Evolutionary conservation across 2,888 invertebrate species (phyloP), one percentile per base, ranked within the genome.

Genomic region (Parthenolecanium corni): DNA sequence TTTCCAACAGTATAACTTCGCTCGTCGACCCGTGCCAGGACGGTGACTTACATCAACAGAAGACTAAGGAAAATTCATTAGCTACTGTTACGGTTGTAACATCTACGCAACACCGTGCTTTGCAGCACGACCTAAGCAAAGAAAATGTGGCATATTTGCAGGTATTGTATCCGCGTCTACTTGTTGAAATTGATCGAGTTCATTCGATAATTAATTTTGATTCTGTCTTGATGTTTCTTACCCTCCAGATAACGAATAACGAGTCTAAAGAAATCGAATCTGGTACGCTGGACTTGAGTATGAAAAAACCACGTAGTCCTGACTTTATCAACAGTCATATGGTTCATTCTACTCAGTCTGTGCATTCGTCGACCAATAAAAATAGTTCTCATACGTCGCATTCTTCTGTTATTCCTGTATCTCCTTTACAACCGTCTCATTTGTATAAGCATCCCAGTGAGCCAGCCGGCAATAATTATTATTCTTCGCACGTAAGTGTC

Each of bases 281-380:
- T 2, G 79, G 80, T 66, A 86, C 85, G 0, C 75, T 88, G 0
- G 87, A 89, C 71, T 75, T 88, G 67, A 86, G 86, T 70, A 83
- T 87, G 64, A 87, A 86, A 73, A 84, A 84, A 68, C 83, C 83
- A 2, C 73, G 83, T 44, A 63, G 52, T 53, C 52, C 63, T 46
- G 53, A 52, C 24, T 52, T 44, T 21, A 23, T 56, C 18, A 65
- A 49, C 44, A 66, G 65, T 62, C 57, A 64, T 52, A 31, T 65
- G 54, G 54, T 62, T 12, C 65, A 64, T 58, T 46, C 42, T 31
- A 23, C 65, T 11, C 66, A 64, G 23, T 44, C 65, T 2, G 51
- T 61, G 38, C 57, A 63, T 25, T 65, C 49, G 5, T 20, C 21
- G 14, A 49, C n/a, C 49, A 49, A 21, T 49, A 58, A 58, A 47